Percentiles rank a stretch among this genome's conserved stretches.
phyloP scores from a whole-genome alignment of 2,797 vertebrate genomes.

The Cirrhinus mrigala region DNA sequence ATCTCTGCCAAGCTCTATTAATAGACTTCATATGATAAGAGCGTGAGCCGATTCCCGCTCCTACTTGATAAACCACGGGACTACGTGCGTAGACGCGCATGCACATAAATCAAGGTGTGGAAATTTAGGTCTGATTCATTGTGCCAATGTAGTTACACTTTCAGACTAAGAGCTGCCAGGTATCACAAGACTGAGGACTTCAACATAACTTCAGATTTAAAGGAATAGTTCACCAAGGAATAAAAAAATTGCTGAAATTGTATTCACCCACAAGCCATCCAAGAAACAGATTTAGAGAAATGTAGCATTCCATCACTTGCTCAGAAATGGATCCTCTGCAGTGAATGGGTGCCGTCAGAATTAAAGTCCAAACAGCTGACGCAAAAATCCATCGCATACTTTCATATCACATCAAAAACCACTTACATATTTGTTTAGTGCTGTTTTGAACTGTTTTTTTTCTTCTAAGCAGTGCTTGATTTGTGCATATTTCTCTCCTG shows the following conservation, averaged over 20 bases:
- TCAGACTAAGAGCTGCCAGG: neutral
- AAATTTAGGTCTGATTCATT: neutral
- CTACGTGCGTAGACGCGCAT: neutral
- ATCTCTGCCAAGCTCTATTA: slow-evolving; percentile 36
- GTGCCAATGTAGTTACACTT: neutral
- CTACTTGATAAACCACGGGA: neutral
- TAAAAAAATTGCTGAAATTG: neutral
- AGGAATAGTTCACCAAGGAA: neutral
- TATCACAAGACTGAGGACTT: neutral
- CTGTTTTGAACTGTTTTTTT: neutral
- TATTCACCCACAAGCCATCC: neutral
- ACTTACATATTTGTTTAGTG: neutral
- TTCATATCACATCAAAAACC: neutral
- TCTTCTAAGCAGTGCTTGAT: neutral
- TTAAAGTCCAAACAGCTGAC: neutral
- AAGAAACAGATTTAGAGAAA: neutral
- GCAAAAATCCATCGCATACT: neutral
- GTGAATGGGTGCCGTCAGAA: neutral
- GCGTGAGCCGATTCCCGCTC: slow-evolving; percentile 26
- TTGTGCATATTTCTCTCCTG: neutral
- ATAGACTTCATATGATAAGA: slow-evolving; percentile 45
- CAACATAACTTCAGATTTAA: neutral
- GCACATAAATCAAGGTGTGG: neutral
- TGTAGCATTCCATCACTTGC: neutral
- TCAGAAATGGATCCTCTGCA: neutral